Conservation (phyloP, 2,888 invertebrate genomes). For the Cosmia trapezina region DNA sequence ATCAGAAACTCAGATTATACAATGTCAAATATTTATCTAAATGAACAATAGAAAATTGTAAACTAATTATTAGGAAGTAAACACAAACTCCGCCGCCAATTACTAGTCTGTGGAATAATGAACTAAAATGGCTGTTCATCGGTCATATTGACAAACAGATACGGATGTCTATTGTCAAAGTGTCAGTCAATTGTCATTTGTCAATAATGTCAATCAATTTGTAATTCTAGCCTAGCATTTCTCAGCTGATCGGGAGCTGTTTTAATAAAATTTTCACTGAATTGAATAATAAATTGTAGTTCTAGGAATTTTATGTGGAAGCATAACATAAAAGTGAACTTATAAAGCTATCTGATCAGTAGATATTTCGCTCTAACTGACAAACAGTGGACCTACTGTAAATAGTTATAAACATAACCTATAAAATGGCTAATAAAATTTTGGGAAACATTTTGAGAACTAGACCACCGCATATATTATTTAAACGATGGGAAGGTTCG, state of each 20-base stretch:
- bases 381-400: background rate
- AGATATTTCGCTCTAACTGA: background rate
- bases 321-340: slow-evolving; percentile 10
- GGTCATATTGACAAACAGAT: background rate
- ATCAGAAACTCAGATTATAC: background rate
- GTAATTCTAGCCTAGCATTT: background rate
- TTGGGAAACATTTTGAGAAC: slow-evolving; percentile 75
- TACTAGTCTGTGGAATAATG: no score
- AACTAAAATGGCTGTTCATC: no score
- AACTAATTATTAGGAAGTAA: rapidly evolving
- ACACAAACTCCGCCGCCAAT: background rate
- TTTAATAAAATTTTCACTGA: background rate
- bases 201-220: background rate
- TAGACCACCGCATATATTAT: slow-evolving; percentile 72
- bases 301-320: background rate
- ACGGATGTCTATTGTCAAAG: slow-evolving; percentile 2
- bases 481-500: slow-evolving; percentile 81
- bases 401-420: slow-evolving; percentile 70
- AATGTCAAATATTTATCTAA: no score
- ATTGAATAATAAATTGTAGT: background rate
- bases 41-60: background rate
- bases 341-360: background rate
- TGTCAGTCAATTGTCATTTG: slow-evolving; percentile 8
- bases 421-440: slow-evolving; percentile 81
- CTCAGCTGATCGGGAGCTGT: background rate